Evolutionary conservation across 2,113 vertebrate genomes (phyloP).

Genomic region (Rissa tridactyla): DNA sequence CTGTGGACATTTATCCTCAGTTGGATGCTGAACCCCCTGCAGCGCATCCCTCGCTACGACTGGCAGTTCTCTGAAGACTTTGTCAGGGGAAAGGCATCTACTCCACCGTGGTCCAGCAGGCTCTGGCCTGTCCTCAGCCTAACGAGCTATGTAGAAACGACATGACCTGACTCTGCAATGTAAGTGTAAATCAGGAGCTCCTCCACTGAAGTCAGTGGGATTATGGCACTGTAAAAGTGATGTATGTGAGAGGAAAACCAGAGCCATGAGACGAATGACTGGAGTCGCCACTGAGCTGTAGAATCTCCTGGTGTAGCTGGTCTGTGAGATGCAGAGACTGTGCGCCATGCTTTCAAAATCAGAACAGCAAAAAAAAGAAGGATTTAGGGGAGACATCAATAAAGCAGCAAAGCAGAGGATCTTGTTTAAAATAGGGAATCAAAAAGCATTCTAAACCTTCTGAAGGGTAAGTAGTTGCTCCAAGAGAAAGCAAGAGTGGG

Average conservation of each 20-base stretch:
- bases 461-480: background rate
- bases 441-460: background rate
- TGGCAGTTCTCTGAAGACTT: background rate
- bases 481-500: background rate
- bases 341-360: background rate
- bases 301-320: background rate
- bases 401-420: background rate
- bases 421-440: background rate
- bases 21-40: background rate
- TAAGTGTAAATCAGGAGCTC: background rate
- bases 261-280: background rate
- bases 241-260: background rate
- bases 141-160: background rate
- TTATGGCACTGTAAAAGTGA: background rate
- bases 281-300: background rate
- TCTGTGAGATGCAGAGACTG: background rate
- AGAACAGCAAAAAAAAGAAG: background rate
- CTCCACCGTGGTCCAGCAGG: background rate
- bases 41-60: accelerated
- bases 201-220: background rate
- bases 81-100: background rate
- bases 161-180: background rate
- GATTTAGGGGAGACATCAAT: background rate
- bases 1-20: background rate
- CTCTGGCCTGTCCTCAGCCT: background rate